Evolutionary conservation across 2,888 invertebrate genomes (phyloP).

Genomic region (Drosophila subsilvestris): DNA sequence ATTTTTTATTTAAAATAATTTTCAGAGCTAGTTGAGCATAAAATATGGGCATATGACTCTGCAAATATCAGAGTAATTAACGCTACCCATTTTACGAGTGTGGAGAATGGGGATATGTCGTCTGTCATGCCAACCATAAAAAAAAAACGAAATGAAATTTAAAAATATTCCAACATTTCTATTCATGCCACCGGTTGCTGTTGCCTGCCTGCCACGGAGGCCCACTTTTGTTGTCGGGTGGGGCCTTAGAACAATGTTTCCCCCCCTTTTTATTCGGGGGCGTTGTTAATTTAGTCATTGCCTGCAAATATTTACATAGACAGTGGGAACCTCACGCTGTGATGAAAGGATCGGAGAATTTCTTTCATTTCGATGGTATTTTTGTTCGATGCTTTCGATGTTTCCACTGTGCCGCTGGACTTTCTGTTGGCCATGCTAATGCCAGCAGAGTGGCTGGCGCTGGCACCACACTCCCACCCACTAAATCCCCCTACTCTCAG

Average conservation of each 20-base stretch:
- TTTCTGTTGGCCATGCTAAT: too few species aligned
- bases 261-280: slow-evolving; percentile 21
- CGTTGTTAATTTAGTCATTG: slow-evolving; percentile 55
- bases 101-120: not conserved
- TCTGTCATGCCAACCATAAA: not conserved
- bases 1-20: slow-evolving; percentile 25
- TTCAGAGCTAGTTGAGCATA: slow-evolving; percentile 55
- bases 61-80: not conserved
- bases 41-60: slow-evolving; percentile 28
- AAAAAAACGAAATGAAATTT: slow-evolving; percentile 1
- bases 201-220: not conserved
- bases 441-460: too few species aligned
- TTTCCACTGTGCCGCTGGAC: slow-evolving; percentile 8
- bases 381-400: too few species aligned
- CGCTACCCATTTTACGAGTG: not conserved
- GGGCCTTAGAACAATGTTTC: slow-evolving; percentile 33
- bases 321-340: slow-evolving; percentile 9
- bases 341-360: not conserved
- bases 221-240: not conserved
- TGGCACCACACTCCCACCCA: not conserved
- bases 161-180: slow-evolving; percentile 26
- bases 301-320: slow-evolving; percentile 33
- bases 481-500: slow-evolving; percentile 13
- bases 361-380: not conserved
- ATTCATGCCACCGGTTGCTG: slow-evolving; percentile 33